A percentile compares a stretch with the other conserved stretches of the same genome.
These are phyloP conservation scores for Microctenopoma lineatum DNA, from an alignment of 2,797 vertebrate genomes.

Conservation along the genomic window DNA sequence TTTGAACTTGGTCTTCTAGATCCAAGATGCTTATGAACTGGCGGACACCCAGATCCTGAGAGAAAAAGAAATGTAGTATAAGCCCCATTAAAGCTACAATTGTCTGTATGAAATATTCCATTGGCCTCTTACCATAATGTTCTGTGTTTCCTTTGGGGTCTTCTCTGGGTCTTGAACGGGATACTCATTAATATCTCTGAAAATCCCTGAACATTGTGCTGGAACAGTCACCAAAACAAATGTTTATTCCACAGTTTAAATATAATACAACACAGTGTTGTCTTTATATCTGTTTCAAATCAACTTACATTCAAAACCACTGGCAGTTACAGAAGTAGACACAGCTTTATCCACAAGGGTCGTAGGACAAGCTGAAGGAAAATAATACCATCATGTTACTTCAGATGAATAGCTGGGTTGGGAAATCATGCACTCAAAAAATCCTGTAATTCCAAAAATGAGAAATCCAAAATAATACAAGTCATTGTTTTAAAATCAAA, in stretches of 20 bases:
- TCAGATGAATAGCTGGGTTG: background rate
- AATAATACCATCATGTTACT: background rate
- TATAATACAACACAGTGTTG: conserved; percentile 7
- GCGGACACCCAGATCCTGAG: conserved; percentile 67
- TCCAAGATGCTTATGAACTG: conserved; percentile 87
- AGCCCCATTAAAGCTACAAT: background rate
- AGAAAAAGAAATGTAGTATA: background rate
- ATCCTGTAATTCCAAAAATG: background rate
- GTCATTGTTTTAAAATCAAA: background rate
- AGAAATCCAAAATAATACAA: background rate
- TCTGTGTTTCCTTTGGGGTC: conserved; percentile 21
- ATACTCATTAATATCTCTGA: conserved; percentile 53
- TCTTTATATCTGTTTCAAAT: background rate
- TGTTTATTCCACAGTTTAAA: background rate
- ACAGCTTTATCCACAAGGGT: conserved; percentile 65
- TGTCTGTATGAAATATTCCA: background rate
- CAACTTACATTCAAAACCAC: conserved; percentile 68
- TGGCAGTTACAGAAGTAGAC: conserved; percentile 41
- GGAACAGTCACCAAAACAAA: background rate
- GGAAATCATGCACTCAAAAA: background rate
- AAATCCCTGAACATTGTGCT: conserved; percentile 74
- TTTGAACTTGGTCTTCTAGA: conserved; percentile 79
- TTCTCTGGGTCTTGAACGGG: conserved; percentile 41
- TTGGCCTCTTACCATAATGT: conserved; percentile 56
- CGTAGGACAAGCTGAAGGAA: conserved; percentile 56